phyloP scores from a whole-genome alignment of 2,888 invertebrate species.

The Melieria crassipennis region DNA sequence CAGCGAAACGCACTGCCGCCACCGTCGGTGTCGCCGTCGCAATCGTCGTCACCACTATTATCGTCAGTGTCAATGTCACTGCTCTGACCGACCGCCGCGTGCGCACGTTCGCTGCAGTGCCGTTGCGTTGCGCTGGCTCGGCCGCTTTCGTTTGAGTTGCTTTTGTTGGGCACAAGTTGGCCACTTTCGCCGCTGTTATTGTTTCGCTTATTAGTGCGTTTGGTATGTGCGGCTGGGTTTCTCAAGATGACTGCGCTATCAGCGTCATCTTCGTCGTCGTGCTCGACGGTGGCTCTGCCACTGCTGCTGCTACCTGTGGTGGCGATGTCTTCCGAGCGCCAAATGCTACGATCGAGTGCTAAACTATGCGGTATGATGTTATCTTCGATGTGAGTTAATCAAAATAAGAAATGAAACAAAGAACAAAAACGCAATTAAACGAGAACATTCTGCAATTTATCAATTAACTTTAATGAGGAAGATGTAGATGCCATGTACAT shows the following conservation, averaged over 20 bases:
- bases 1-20: conserved; percentile 48
- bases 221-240: not conserved
- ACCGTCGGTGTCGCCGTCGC: conserved; percentile 28
- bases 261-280: not conserved
- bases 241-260: conserved; percentile 18
- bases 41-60: conserved; percentile 18
- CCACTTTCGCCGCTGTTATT: too few relatives aligned
- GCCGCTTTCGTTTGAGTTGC: not conserved
- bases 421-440: conserved; percentile 7
- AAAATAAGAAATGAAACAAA: not conserved
- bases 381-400: not conserved
- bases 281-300: not conserved
- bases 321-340: not conserved
- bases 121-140: not conserved
- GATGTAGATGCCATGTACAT: too few relatives aligned
- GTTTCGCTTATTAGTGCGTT: not conserved
- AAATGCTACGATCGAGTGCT: conserved; percentile 11
- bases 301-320: conserved; percentile 5
- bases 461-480: not conserved
- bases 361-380: conserved; percentile 26
- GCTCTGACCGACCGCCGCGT: not conserved
- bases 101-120: not conserved
- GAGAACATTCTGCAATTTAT: not conserved
- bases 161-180: too few relatives aligned
- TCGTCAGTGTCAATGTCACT: not conserved